Percentiles rank a stretch among this genome's conserved stretches.
phyloP scores from a whole-genome alignment of 2,113 vertebrate genomes.

The Saguinus midas region DNA sequence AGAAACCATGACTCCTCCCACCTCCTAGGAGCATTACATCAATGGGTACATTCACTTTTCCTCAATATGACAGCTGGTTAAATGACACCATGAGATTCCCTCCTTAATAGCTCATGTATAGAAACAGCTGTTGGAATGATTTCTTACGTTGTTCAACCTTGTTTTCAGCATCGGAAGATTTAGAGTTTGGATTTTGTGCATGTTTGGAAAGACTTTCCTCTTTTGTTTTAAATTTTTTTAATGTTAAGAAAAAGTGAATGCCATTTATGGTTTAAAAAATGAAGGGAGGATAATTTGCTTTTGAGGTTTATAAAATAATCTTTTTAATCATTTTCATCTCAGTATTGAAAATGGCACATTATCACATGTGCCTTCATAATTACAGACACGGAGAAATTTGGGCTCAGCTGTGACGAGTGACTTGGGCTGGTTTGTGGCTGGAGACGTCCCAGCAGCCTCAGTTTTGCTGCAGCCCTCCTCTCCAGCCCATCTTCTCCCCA shows the following conservation, averaged over 20 bases:
- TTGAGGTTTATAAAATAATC: background rate
- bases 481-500: background rate
- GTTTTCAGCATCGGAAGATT: constrained; percentile 37
- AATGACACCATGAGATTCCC: constrained; percentile 65
- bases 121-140: constrained; percentile 68
- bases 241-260: constrained; percentile 1
- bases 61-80: constrained; percentile 72
- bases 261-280: background rate
- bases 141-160: background rate
- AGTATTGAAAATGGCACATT: background rate
- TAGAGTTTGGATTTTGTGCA: constrained; percentile 3
- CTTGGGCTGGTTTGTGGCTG: background rate
- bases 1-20: constrained; percentile 68
- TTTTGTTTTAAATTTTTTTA: background rate
- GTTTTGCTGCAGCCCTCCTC: background rate
- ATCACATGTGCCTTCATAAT: background rate
- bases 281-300: background rate
- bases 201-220: constrained; percentile 37
- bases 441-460: rapidly evolving
- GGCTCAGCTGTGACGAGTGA: background rate
- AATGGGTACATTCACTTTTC: constrained; percentile 66
- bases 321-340: background rate
- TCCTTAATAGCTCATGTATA: constrained; percentile 59
- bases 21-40: constrained; percentile 79
- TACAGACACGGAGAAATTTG: background rate